A percentile compares a stretch with the other conserved stretches of the same genome.
Conservation (phyloP, 1,140 invertebrate species). For the Pseudomyrmex dendroicus region DNA sequence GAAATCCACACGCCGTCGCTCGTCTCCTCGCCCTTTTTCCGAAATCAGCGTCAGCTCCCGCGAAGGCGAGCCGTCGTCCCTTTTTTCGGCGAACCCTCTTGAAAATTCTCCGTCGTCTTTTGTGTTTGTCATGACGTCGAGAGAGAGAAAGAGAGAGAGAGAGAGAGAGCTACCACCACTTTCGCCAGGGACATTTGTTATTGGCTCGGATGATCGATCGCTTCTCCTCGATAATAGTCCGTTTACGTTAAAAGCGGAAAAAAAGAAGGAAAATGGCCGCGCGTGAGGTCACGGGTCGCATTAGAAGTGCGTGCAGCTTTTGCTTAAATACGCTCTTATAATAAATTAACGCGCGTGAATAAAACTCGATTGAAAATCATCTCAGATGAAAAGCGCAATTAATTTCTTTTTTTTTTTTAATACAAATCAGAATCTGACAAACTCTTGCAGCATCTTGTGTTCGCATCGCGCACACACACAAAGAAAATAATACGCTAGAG, state of each 20-base stretch:
- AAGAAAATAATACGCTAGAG: constrained; percentile 12
- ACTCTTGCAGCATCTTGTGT: not conserved
- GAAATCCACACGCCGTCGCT: constrained; percentile 6
- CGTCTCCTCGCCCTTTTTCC: constrained; percentile 30
- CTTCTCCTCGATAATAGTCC: constrained; percentile 67
- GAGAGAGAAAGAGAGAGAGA: constrained; percentile 21
- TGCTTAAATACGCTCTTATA: constrained; percentile 16
- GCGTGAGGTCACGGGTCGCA: constrained; percentile 33
- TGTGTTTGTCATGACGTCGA: constrained; percentile 65
- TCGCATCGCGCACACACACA: not conserved
- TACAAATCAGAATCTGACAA: constrained; percentile 24
- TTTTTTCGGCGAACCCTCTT: constrained; percentile 66
- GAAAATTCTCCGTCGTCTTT: constrained; percentile 68
- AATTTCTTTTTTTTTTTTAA: too few relatives aligned
- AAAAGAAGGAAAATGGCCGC: constrained; percentile 31
- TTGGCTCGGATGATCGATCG: constrained; percentile 71
- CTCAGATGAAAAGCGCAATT: too few relatives aligned
- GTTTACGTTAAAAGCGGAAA: constrained; percentile 58
- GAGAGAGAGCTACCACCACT: constrained; percentile 51
- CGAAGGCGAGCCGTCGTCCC: constrained; percentile 52
- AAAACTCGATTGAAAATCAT: too few relatives aligned
- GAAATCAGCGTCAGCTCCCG: constrained; percentile 24
- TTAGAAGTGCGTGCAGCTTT: constrained; percentile 25
- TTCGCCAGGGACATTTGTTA: constrained; percentile 59
- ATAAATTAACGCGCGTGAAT: constrained; percentile 37